Percentiles rank a stretch among this genome's conserved stretches.
phyloP scores from a whole-genome alignment of 1,140 invertebrate genomes.

The Episyrphus balteatus region DNA sequence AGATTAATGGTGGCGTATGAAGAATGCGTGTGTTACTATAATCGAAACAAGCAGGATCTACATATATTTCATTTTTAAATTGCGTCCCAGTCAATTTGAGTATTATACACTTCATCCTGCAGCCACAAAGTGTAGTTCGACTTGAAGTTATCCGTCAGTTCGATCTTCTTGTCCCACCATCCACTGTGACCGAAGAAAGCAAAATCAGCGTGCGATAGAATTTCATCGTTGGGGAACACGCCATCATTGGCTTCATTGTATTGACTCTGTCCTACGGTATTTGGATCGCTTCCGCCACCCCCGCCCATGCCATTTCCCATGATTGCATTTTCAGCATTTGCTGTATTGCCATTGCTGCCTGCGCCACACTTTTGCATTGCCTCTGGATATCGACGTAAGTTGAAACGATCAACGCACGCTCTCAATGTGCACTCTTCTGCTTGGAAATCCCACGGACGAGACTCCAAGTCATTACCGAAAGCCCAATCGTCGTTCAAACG shows the following conservation, averaged over 20 bases:
- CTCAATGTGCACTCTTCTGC: constrained; percentile 92
- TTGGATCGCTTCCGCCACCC: constrained; percentile 18
- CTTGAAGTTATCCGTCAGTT: constrained; percentile 92
- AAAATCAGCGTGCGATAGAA: constrained; percentile 32
- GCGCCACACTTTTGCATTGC: constrained; percentile 36
- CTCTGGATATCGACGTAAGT: constrained; percentile 71
- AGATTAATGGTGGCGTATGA: too few relatives aligned
- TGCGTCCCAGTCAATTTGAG: constrained; percentile 64
- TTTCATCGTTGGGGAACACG: constrained; percentile 33
- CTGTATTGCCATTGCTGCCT: constrained; percentile 20
- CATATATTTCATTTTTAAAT: constrained; percentile 14
- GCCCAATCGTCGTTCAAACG: constrained; percentile 99
- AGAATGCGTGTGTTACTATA: too few relatives aligned
- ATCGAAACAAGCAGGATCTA: too few relatives aligned
- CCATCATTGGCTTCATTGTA: constrained; percentile 31
- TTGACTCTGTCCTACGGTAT: constrained; percentile 12
- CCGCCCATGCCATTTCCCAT: constrained; percentile 7
- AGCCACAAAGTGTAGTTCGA: constrained; percentile 94
- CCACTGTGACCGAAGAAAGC: constrained; percentile 34
- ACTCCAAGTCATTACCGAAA: constrained; percentile 97
- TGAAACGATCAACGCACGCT: constrained; percentile 90
- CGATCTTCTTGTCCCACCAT: constrained; percentile 45
- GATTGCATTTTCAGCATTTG: constrained; percentile 23
- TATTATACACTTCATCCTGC: constrained; percentile 90
- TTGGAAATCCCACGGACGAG: constrained; percentile 97